phyloP scores from a whole-genome alignment of 1,140 invertebrate genomes.

The Spodoptera frugiperda region DNA sequence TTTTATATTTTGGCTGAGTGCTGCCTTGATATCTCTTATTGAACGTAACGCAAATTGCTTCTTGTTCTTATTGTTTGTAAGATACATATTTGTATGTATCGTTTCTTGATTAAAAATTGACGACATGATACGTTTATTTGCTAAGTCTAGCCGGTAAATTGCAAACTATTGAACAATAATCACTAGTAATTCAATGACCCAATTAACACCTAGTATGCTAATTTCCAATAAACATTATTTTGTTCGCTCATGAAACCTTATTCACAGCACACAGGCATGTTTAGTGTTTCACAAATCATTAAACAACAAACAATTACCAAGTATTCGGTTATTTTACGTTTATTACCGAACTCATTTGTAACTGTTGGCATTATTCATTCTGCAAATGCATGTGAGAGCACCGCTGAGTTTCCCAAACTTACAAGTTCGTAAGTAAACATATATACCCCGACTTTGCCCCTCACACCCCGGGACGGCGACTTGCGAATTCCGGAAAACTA shows the following conservation, averaged over 20 bases:
- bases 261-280: background rate
- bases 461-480: conserved; percentile 4
- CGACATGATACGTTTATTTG: no score
- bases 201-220: no score
- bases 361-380: conserved; percentile 19
- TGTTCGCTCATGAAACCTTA: background rate
- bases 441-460: conserved; percentile 1
- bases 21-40: background rate
- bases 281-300: conserved; percentile 20
- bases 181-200: no score
- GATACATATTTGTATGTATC: no score
- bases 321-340: conserved; percentile 5
- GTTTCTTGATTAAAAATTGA: conserved; percentile 5
- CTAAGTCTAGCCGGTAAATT: no score
- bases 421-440: conserved; percentile 17
- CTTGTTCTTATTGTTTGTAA: no score
- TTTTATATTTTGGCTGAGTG: background rate
- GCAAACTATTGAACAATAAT: no score
- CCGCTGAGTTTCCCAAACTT: background rate
- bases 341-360: conserved; percentile 27
- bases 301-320: conserved; percentile 24
- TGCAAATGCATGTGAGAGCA: conserved; percentile 16
- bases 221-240: conserved; percentile 6
- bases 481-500: conserved; percentile 55
- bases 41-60: no score